These are phyloP conservation scores for Anastrepha ludens DNA, from an alignment of 1,140 invertebrate genomes.

Conservation along the genomic window DNA sequence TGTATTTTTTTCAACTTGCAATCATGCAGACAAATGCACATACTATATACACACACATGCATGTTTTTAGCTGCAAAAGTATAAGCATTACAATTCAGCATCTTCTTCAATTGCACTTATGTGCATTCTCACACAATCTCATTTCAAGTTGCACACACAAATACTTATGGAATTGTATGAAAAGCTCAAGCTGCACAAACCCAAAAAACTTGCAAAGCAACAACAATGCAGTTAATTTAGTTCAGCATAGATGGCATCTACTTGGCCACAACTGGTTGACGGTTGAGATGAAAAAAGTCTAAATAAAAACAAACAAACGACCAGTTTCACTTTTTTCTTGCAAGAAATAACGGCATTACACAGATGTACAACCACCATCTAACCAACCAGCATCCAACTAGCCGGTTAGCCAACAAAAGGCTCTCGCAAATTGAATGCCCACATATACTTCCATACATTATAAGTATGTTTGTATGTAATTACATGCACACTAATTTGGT, in stretches of 20 bases:
- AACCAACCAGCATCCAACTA: background rate
- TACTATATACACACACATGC: background rate
- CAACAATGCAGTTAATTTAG: slow-evolving; percentile 14
- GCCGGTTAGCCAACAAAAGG: slow-evolving; percentile 19
- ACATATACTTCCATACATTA: background rate
- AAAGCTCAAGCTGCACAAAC: background rate
- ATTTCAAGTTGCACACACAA: background rate
- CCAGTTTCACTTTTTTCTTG: slow-evolving; percentile 32
- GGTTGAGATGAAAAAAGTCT: background rate
- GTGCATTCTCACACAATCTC: background rate
- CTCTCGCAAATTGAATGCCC: background rate
- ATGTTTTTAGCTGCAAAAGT: background rate
- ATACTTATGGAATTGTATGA: background rate
- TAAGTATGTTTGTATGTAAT: too few species aligned
- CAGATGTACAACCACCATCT: background rate
- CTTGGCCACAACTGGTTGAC: slow-evolving; percentile 32
- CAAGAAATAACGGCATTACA: slow-evolving; percentile 40
- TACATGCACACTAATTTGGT: too few species aligned
- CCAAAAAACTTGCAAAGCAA: background rate
- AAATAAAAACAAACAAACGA: background rate
- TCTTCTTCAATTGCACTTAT: slow-evolving; percentile 6
- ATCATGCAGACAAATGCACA: background rate
- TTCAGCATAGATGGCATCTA: slow-evolving; percentile 28
- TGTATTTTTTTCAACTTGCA: background rate
- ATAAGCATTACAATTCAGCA: background rate